Conservation (phyloP, 2,888 invertebrate genomes). For the Meandrusa payeni region DNA sequence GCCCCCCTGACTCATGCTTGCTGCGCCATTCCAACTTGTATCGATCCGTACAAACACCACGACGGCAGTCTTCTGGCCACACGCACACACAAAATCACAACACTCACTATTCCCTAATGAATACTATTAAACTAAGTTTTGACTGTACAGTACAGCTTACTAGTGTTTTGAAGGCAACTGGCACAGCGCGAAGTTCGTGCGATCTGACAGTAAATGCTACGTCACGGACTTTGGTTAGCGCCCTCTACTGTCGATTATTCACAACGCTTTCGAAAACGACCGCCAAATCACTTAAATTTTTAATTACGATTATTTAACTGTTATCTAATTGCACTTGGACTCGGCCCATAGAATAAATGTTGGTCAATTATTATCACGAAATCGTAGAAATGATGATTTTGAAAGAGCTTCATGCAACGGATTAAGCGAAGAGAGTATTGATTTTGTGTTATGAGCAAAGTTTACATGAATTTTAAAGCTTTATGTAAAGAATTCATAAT, state of each 20-base stretch:
- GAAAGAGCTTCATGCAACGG: neutral
- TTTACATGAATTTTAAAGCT: constrained; percentile 34
- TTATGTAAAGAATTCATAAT: neutral
- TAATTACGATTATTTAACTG: constrained; percentile 37
- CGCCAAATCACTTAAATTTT: constrained; percentile 48
- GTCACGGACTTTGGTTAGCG: constrained; percentile 39
- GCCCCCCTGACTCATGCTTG: constrained; percentile 71
- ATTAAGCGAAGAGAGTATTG: constrained; percentile 42
- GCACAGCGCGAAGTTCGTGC: constrained; percentile 62
- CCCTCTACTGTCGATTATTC: constrained; percentile 39
- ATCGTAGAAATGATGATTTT: neutral
- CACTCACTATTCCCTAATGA: constrained; percentile 44
- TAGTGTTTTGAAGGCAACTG: constrained; percentile 55
- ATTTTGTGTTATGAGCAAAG: constrained; percentile 59
- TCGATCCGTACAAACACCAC: constrained; percentile 58
- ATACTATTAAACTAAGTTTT: constrained; percentile 35
- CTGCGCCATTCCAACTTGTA: constrained; percentile 61
- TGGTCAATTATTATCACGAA: neutral
- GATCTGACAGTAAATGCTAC: constrained; percentile 57
- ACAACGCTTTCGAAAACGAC: constrained; percentile 55
- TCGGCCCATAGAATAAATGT: constrained; percentile 6
- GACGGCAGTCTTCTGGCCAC: constrained; percentile 39
- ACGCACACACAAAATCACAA: constrained; percentile 36
- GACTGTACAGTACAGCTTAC: constrained; percentile 45
- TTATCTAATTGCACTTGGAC: constrained; percentile 30